phyloP scores from a whole-genome alignment of 2,888 invertebrate species.

The Heteropelma amictum region DNA sequence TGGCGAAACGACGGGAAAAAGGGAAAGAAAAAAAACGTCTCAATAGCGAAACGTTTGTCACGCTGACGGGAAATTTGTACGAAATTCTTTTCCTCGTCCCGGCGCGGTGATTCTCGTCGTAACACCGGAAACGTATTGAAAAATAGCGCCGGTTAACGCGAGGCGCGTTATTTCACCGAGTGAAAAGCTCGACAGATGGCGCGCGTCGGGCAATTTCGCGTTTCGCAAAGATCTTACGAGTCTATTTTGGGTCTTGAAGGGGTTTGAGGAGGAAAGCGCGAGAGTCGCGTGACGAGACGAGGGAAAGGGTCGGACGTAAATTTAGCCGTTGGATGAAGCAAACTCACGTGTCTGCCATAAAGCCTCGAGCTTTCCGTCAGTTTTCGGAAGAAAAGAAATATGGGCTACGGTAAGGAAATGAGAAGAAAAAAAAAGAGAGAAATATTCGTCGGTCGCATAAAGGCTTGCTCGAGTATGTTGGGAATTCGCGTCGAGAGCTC shows the following conservation, averaged over 20 bases:
- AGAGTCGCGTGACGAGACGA: slow-evolving; percentile 40
- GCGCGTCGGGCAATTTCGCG: background rate
- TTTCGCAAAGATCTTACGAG: slow-evolving; percentile 11
- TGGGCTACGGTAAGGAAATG: slow-evolving; percentile 6
- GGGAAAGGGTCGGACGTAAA: slow-evolving; percentile 51
- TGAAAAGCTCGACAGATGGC: background rate
- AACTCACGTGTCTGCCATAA: slow-evolving; percentile 19
- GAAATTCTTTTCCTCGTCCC: no score
- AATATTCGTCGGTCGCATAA: slow-evolving; percentile 38
- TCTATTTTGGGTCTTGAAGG: slow-evolving; percentile 31
- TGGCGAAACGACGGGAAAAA: background rate
- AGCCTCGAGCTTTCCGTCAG: slow-evolving; percentile 31
- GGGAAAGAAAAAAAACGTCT: no score
- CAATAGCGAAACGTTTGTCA: no score
- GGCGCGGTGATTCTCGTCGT: no score
- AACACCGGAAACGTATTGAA: background rate
- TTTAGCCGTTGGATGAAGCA: slow-evolving; percentile 44
- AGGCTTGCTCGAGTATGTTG: background rate
- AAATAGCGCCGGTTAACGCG: background rate
- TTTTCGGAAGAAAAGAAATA: slow-evolving; percentile 20
- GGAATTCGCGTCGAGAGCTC: background rate
- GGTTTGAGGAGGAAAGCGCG: slow-evolving; percentile 11
- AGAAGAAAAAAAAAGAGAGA: slow-evolving; percentile 37
- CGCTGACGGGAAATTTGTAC: no score
- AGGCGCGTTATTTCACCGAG: background rate